Conservation (phyloP, 2,797 vertebrate genomes). For the Hoplostethus mediterraneus region DNA sequence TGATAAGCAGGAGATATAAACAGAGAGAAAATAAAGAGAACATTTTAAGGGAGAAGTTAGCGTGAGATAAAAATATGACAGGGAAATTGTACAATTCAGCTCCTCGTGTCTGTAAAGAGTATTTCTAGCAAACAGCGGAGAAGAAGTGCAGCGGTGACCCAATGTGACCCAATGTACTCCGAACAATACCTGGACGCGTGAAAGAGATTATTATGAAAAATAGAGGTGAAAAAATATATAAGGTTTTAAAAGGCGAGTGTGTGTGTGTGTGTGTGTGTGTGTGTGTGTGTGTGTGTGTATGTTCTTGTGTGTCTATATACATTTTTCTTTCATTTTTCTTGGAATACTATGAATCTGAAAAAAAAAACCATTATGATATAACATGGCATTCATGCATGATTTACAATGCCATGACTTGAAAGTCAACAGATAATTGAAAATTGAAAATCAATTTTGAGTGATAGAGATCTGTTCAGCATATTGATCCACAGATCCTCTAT, state of each 20-base stretch:
- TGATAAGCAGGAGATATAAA: too few species aligned
- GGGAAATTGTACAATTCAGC: constrained; percentile 15
- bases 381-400: too few species aligned
- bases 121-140: not conserved
- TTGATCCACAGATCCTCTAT: not conserved
- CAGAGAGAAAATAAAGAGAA: too few species aligned
- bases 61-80: too few species aligned
- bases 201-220: not conserved
- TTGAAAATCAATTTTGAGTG: constrained; percentile 15
- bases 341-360: not conserved
- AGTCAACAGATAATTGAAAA: too few species aligned
- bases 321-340: not conserved
- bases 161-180: constrained; percentile 11
- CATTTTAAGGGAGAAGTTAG: too few species aligned
- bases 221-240: not conserved
- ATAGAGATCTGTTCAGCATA: not conserved
- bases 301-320: not conserved
- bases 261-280: not conserved
- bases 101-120: not conserved
- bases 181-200: constrained; percentile 4
- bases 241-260: not conserved
- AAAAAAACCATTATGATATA: too few species aligned
- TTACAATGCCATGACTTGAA: not conserved
- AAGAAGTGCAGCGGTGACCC: not conserved
- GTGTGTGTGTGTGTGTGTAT: not conserved